Evolutionary conservation across 2,113 vertebrate genomes (phyloP), one percentile per base, ranked within the genome.

Genomic region (Tachycineta bicolor): DNA sequence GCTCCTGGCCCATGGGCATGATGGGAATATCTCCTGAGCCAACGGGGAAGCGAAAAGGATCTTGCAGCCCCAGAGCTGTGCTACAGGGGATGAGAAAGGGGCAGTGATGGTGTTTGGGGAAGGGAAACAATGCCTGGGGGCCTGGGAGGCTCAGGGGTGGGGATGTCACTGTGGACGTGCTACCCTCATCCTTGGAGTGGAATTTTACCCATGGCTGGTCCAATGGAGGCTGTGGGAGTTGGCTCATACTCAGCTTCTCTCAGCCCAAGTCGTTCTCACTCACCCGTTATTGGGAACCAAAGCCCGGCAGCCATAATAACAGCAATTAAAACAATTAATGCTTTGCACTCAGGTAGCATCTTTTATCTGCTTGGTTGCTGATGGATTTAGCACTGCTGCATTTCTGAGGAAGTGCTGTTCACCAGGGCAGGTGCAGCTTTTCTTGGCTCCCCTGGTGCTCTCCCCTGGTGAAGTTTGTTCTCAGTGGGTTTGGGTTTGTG

Each of bases 401-500:
- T 29, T 73, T 56, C 81, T 47, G 49, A 56, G 31, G 20, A 41
- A 17, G 22, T 1, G 21, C 87, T 62, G 43, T 39, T 83, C 53
- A 20, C 37, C 47, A 19, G 13, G 58, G 74, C 62, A 5, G 3
- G 52, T 14, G 21, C 34, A 31, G 29, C 74, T 93, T 68, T 69
- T 49, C n/a, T 82, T 0, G 1, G 77, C 47, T 67, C 62, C 43
- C n/a, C 73, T 11, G 10, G 2, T 20, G 20, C 43, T 81, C 50
- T 41, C 49, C 34, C 29, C 14, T 1, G 2, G 9, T 55, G n/a
- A 6, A 52, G 14, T 56, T 71, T 46, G 39, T 15, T 50, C 39
- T 60, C 0, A 0, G 3, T 2, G 5, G 23, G 39, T 63, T 89
- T 0, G 2, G 46, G 39, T 76, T 68, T 71, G n/a, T 63, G 20